These are phyloP conservation scores for Rotaria socialis DNA, from an alignment of 2,888 invertebrate genomes.

Conservation along the genomic window DNA sequence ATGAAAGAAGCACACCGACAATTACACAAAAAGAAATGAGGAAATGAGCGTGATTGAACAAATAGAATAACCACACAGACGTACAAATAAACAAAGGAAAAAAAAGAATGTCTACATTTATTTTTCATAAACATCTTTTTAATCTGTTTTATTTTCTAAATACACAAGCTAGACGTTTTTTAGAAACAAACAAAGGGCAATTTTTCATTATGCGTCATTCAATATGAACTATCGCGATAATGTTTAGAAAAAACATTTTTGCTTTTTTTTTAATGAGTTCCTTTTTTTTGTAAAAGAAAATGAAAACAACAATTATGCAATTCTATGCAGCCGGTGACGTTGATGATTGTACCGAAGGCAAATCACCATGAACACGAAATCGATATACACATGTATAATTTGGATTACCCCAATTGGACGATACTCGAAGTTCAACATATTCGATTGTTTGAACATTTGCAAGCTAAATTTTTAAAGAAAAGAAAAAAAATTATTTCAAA, in stretches of 20 bases:
- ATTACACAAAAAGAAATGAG: not conserved
- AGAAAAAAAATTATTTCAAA: not conserved
- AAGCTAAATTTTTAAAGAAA: not conserved
- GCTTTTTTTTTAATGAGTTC: not conserved
- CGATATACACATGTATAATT: constrained; percentile 92
- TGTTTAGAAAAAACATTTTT: not conserved
- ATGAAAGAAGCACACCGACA: not conserved
- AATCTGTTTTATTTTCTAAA: not conserved
- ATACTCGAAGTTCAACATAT: constrained; percentile 75
- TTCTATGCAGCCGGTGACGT: constrained; percentile 5
- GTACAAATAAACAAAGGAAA: not conserved
- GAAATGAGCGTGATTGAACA: not conserved
- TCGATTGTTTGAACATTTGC: not conserved
- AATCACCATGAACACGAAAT: constrained; percentile 84
- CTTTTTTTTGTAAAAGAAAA: not conserved
- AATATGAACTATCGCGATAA: not conserved
- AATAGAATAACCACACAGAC: not conserved
- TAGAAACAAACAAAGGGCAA: not conserved
- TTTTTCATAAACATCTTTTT: not conserved
- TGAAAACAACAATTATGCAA: not conserved
- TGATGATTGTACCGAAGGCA: constrained; percentile 1
- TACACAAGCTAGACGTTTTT: not conserved
- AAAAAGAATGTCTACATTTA: not conserved
- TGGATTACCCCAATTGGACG: constrained; percentile 87
- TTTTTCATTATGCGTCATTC: not conserved